Base-by-base conservation (phyloP, 30 jellyfish, hydroid and myxozoan species). In the Aurelia sp. region DNA sequence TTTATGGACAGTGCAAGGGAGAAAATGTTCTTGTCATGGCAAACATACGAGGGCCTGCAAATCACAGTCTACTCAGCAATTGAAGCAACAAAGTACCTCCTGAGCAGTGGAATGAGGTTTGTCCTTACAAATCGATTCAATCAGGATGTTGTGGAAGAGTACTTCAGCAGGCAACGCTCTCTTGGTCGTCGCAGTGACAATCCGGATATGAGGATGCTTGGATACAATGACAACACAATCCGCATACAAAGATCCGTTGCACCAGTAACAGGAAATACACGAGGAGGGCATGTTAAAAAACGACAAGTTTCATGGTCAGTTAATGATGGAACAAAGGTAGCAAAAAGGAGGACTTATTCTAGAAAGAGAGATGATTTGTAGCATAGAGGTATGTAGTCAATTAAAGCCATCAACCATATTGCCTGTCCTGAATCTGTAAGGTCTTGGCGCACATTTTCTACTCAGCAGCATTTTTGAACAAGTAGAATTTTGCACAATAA, bases 121-220 rank as follows among this genome's bases (percentile, higher is more conserved):
- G 88, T 82, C 4, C 74, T 82, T 16, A 82, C 88, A 31, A 57
- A 53, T 17, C 64, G 92, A 31, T 70, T 68, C 76, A 67, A 50
- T 47, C 92, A 82, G 38, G 92, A 82, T 57, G 77, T 53, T 12
- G 87, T 82, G n/a, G 92, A 82, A 63, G 92, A 70, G 72, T 51
- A 67, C 24, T 82, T 82, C 53, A 89, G 92, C n/a, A 21, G 64
- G 20, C 92, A 82, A 53, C 41, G 87, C 21, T 65, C 78, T 59
- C 65, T 82, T 21, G 92, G 92, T 13, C 19, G 87, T 15, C 81
- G 82, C 38, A 57, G 30, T 62, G 89, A 84, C 77, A 59, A 84
- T 30, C 90, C 81, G 27, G 44, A 19, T 61, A 60, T 57, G 60
- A 38, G 66, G 22, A 60, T 13, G 80, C 74, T 85, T 38, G 84